Conservation (phyloP, 2,797 vertebrate genomes). For the Oceanodroma leucorhoa region DNA sequence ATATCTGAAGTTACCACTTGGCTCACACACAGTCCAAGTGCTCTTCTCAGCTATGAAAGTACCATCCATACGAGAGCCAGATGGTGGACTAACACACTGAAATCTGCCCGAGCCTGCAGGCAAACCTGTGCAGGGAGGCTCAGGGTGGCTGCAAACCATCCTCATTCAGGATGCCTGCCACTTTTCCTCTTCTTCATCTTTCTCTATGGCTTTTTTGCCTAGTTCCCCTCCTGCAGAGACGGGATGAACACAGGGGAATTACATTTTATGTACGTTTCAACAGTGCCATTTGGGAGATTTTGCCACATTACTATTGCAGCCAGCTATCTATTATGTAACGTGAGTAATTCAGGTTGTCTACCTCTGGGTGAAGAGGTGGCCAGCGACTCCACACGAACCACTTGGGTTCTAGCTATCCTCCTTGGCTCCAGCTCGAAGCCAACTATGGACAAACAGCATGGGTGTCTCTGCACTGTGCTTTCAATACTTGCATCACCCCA, state of each 20-base stretch:
- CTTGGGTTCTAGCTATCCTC: neutral
- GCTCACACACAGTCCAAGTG: neutral
- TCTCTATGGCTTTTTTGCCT: neutral
- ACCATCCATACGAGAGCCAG: fast-evolving
- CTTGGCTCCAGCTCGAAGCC: neutral
- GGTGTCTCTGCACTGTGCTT: neutral
- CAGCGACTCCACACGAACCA: fast-evolving
- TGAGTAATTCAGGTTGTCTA: neutral
- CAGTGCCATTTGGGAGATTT: neutral
- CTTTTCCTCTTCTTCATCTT: neutral
- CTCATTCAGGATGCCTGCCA: neutral
- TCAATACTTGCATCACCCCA: neutral
- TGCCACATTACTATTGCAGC: neutral
- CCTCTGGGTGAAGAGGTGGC: neutral
- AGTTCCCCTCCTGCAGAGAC: neutral
- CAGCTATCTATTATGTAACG: neutral
- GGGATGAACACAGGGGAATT: neutral
- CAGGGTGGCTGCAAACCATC: neutral
- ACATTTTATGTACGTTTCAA: neutral
- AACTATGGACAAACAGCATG: neutral
- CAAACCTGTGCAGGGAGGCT: neutral
- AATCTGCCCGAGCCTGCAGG: neutral
- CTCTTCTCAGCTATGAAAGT: neutral
- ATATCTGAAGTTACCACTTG: neutral
- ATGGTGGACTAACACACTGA: neutral